These are phyloP conservation scores for Netelia virgata DNA, from an alignment of 2,888 invertebrate genomes.

Conservation along the genomic window DNA sequence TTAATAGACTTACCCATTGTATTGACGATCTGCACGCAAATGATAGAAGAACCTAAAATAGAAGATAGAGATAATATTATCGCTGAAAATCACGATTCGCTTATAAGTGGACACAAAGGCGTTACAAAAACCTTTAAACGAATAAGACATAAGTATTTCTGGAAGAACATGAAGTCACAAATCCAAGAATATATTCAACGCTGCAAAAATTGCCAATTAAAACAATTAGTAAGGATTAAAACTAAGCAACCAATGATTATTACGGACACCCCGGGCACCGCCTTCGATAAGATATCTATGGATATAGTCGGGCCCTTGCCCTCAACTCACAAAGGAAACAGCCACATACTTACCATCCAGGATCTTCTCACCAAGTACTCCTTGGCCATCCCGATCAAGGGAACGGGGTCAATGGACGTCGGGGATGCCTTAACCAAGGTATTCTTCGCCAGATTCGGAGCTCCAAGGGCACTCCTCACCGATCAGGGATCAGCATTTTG, in stretches of 20 bases:
- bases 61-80: slow-evolving; percentile 9
- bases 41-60: not conserved
- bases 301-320: slow-evolving; percentile 59
- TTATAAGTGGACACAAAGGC: slow-evolving; percentile 42
- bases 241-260: slow-evolving; percentile 56
- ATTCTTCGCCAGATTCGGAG: slow-evolving; percentile 38
- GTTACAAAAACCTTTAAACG: slow-evolving; percentile 54
- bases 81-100: slow-evolving; percentile 16
- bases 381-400: not conserved
- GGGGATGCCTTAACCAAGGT: slow-evolving; percentile 3
- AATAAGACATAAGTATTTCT: slow-evolving; percentile 44
- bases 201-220: slow-evolving; percentile 51
- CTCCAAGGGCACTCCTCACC: slow-evolving; percentile 35
- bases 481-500: slow-evolving; percentile 60
- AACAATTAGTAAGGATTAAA: slow-evolving; percentile 44
- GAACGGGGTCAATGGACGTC: slow-evolving; percentile 5
- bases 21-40: not conserved
- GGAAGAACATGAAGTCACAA: slow-evolving; percentile 48
- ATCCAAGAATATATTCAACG: slow-evolving; percentile 34
- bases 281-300: slow-evolving; percentile 52
- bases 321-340: not conserved
- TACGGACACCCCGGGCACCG: slow-evolving; percentile 47
- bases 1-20: not conserved
- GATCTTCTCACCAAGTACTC: slow-evolving; percentile 49
- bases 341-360: slow-evolving; percentile 50